phyloP scores from a whole-genome alignment of 2,113 vertebrate genomes.

The Urocynchramus pylzowi region DNA sequence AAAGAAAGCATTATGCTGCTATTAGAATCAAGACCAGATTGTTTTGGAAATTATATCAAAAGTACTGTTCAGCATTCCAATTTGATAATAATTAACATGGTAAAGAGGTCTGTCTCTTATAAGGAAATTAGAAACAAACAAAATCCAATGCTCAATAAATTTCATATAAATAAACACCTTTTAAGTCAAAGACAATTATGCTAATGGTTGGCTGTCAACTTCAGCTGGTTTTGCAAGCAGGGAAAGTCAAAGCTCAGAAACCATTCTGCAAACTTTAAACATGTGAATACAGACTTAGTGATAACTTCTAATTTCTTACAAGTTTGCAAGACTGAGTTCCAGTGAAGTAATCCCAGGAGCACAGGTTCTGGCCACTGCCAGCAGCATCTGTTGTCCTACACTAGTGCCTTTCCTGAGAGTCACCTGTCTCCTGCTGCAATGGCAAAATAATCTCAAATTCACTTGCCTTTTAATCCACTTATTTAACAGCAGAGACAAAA shows the following conservation, averaged over 20 bases:
- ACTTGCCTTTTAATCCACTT: background rate
- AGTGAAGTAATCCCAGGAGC: background rate
- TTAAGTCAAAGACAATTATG: background rate
- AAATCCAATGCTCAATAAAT: background rate
- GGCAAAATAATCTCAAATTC: background rate
- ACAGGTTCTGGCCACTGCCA: background rate
- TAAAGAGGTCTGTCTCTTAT: background rate
- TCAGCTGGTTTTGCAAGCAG: background rate
- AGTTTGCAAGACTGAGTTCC: background rate
- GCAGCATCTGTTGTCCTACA: background rate
- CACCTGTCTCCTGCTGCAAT: background rate
- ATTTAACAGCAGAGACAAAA: background rate
- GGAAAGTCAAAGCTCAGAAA: background rate
- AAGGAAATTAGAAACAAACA: background rate
- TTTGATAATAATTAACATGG: background rate
- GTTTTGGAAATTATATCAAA: slow-evolving; percentile 11
- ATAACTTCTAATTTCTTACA: background rate
- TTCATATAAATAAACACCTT: background rate
- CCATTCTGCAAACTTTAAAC: background rate
- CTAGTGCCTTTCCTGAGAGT: background rate
- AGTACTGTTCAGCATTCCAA: background rate
- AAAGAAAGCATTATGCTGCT: background rate
- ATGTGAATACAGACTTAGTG: background rate
- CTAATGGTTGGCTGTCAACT: background rate
- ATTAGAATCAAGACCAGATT: background rate